Conservation (phyloP, 2,888 invertebrate genomes). For the Ormyrus labotus region DNA sequence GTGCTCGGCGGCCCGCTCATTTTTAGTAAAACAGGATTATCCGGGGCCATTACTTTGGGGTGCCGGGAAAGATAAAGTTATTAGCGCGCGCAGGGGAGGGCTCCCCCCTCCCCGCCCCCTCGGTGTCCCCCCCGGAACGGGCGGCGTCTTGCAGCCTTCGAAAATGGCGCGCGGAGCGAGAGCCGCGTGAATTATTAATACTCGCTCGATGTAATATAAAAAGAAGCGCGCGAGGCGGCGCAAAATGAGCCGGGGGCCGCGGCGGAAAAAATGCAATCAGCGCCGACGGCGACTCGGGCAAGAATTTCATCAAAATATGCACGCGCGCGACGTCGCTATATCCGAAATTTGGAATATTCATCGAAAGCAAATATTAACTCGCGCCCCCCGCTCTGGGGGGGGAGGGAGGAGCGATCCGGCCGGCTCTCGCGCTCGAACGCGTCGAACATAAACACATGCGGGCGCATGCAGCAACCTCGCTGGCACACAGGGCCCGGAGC, state of each 20-base stretch:
- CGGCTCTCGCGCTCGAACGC: conserved; percentile 29
- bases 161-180: neutral
- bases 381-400: neutral
- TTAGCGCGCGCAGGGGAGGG: conserved; percentile 41
- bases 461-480: neutral
- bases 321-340: neutral
- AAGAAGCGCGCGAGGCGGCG: neutral
- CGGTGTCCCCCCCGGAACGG: neutral
- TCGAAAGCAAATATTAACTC: conserved; percentile 46
- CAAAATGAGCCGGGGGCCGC: neutral
- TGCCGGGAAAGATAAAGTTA: conserved; percentile 50
- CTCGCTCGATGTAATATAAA: neutral
- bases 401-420: neutral
- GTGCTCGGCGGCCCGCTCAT: conserved; percentile 22
- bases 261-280: neutral
- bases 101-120: neutral
- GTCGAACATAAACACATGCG: conserved; percentile 39
- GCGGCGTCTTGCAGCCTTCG: no score
- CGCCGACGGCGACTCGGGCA: neutral
- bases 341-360: conserved; percentile 50
- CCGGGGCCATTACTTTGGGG: conserved; percentile 45
- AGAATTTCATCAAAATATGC: conserved; percentile 47
- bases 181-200: neutral
- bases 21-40: conserved; percentile 53
- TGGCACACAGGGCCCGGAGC: neutral